phyloP scores from a whole-genome alignment of 2,888 invertebrate species.

The Tetrapedia diversipes region DNA sequence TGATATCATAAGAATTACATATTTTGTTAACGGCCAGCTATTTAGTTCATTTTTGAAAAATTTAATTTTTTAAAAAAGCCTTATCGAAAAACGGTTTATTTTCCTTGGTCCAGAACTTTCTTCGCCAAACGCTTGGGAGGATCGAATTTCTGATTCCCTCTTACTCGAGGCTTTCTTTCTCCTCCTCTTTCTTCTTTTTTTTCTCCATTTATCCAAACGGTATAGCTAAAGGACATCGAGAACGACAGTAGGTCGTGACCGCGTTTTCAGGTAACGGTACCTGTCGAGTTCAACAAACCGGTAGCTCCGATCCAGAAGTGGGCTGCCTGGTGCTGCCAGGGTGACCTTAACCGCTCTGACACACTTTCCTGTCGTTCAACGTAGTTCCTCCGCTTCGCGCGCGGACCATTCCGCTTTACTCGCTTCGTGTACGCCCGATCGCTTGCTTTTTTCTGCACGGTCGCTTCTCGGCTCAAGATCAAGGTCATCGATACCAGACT shows the following conservation, averaged over 20 bases:
- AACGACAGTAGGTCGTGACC: conserved; percentile 81
- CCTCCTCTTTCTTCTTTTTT: neutral
- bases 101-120: neutral
- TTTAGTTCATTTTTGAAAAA: too few relatives aligned
- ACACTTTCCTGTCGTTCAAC: conserved; percentile 71
- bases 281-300: conserved; percentile 78
- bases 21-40: too few relatives aligned
- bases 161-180: neutral
- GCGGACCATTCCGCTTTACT: conserved; percentile 27
- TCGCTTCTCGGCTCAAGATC: conserved; percentile 11
- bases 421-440: conserved; percentile 12
- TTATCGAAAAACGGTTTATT: neutral
- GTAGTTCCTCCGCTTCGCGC: conserved; percentile 20
- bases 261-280: conserved; percentile 81
- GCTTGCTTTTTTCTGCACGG: neutral
- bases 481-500: conserved; percentile 20
- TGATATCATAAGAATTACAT: too few relatives aligned
- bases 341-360: conserved; percentile 79
- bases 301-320: conserved; percentile 75
- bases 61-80: neutral
- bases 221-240: conserved; percentile 38
- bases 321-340: conserved; percentile 78
- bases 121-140: neutral
- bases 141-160: neutral
- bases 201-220: too few relatives aligned